Percentiles rank a stretch among this genome's conserved stretches.
These are phyloP conservation scores for Anabacerthia variegaticeps DNA, from an alignment of 2,797 vertebrate genomes.

Conservation along the genomic window DNA sequence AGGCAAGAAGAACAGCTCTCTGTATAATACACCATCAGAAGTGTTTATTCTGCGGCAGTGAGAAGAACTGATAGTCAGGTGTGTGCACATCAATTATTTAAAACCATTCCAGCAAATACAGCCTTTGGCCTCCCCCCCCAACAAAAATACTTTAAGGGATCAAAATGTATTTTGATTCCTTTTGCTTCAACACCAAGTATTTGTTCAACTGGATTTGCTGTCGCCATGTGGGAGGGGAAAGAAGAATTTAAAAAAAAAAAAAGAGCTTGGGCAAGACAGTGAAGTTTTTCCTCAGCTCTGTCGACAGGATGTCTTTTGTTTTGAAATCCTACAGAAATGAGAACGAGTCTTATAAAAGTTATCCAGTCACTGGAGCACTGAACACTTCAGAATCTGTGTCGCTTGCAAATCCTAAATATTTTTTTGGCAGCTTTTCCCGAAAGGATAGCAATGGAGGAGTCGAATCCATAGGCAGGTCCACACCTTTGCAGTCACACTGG, in stretches of 20 bases:
- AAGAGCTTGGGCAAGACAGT: not conserved
- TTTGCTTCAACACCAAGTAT: not conserved
- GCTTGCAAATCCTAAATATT: not conserved
- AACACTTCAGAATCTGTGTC: not conserved
- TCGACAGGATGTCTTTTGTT: not conserved
- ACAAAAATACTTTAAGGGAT: conserved; percentile 23
- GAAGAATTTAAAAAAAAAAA: not conserved
- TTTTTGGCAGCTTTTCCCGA: not conserved
- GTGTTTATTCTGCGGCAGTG: conserved; percentile 61
- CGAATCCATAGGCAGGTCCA: not conserved
- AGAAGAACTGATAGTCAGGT: conserved; percentile 12
- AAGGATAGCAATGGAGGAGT: not conserved
- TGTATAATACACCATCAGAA: not conserved
- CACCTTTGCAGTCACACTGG: conserved; percentile 36
- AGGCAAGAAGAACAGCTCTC: not conserved
- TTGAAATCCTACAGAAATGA: not conserved
- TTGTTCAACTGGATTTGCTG: not conserved
- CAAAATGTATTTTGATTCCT: conserved; percentile 1
- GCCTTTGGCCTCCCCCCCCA: not conserved
- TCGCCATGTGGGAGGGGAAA: not conserved
- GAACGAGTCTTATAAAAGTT: conserved; percentile 5
- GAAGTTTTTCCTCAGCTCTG: not conserved
- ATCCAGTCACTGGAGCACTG: conserved; percentile 5
- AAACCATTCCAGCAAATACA: conserved; percentile 52
- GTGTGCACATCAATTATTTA: conserved; percentile 17